Conservation (phyloP, 2,113 vertebrate species). For the Rousettus leschenaultii region DNA sequence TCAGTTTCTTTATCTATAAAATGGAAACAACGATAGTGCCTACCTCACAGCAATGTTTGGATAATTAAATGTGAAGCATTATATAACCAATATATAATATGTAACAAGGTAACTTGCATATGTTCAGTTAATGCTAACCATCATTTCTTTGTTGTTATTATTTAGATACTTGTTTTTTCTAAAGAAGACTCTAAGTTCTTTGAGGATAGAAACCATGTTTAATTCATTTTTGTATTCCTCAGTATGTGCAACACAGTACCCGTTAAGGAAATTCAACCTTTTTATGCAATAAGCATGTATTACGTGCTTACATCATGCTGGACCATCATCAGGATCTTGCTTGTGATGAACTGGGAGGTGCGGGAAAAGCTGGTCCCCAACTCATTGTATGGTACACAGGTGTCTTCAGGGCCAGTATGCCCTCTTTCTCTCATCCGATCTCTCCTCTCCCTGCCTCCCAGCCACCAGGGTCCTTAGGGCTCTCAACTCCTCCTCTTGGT, state of each 20-base stretch:
- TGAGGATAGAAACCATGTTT: not conserved
- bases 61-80: not conserved
- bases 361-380: not conserved
- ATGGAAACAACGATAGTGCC: not conserved
- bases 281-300: not conserved
- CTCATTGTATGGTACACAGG: rapidly evolving
- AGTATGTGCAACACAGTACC: no score
- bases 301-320: rapidly evolving
- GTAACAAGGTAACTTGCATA: not conserved
- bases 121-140: not conserved
- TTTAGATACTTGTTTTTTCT: not conserved
- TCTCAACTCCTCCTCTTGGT: not conserved
- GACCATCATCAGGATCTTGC: not conserved
- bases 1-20: not conserved
- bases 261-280: not conserved
- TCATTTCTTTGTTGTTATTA: not conserved
- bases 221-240: not conserved
- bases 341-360: not conserved
- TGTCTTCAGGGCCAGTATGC: rapidly evolving
- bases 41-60: not conserved
- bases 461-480: not conserved
- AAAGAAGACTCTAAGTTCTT: not conserved
- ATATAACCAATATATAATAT: not conserved
- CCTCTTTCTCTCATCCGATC: not conserved
- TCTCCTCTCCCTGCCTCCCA: not conserved